phyloP scores from a whole-genome alignment of 1,140 invertebrate genomes.

The Bradysia coprophila region DNA sequence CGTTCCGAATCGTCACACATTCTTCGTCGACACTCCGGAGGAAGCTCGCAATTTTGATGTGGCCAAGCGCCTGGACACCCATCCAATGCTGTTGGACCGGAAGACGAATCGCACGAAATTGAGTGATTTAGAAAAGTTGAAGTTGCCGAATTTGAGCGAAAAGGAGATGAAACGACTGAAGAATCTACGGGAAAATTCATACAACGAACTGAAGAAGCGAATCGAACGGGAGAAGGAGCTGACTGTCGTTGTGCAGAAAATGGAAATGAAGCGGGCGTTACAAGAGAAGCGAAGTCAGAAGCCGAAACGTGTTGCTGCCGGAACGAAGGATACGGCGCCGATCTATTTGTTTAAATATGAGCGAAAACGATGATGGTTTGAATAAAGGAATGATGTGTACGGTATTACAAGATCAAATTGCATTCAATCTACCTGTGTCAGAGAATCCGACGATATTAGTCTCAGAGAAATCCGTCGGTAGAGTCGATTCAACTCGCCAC shows the following conservation, averaged over 20 bases:
- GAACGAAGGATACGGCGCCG: conserved; percentile 49
- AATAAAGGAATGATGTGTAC: too few species aligned
- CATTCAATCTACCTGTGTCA: too few species aligned
- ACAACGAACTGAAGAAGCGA: conserved; percentile 63
- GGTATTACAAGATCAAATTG: too few species aligned
- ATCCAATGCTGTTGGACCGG: conserved; percentile 44
- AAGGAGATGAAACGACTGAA: conserved; percentile 29
- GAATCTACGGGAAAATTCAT: conserved; percentile 40
- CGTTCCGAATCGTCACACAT: conserved; percentile 54
- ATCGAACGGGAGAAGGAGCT: conserved; percentile 69
- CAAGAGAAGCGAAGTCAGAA: conserved; percentile 43
- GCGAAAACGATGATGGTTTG: conserved; percentile 45
- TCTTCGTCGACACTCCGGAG: conserved; percentile 57
- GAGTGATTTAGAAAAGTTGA: conserved; percentile 36
- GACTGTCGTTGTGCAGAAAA: conserved; percentile 60
- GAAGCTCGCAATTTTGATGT: conserved; percentile 48
- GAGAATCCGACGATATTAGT: too few species aligned
- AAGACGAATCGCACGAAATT: conserved; percentile 47
- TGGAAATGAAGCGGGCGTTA: conserved; percentile 58
- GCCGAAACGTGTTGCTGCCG: conserved; percentile 44
- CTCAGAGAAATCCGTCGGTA: too few species aligned
- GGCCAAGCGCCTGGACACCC: conserved; percentile 51
- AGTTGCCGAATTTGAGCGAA: conserved; percentile 33
- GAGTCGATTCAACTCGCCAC: too few species aligned
- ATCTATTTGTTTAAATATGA: conserved; percentile 75